These are phyloP conservation scores for Schlechtendalia chinensis DNA, from an alignment of 1,140 invertebrate genomes.

Conservation along the genomic window DNA sequence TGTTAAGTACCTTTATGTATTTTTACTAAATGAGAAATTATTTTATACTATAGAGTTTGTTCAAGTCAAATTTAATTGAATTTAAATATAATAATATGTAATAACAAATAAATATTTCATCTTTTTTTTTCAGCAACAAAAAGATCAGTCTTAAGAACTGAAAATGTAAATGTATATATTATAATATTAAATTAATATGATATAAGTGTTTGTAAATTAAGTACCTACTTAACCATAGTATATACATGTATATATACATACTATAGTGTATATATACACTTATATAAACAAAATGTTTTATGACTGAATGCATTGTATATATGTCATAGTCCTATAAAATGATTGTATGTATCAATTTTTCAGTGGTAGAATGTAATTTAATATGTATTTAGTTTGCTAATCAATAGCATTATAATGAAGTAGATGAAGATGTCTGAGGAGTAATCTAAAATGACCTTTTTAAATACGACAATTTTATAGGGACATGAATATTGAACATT, in stretches of 20 bases:
- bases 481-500: background rate
- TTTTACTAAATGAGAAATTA: background rate
- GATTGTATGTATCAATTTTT: too few species aligned
- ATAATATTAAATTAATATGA: background rate
- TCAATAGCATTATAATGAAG: background rate
- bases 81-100: background rate
- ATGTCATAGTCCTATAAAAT: background rate
- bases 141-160: conserved; percentile 45
- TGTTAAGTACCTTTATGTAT: background rate
- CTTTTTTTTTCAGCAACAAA: conserved; percentile 8
- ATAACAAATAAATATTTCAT: background rate
- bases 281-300: background rate
- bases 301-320: background rate
- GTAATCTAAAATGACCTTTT: background rate
- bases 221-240: background rate
- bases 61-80: background rate
- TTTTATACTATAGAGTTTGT: conserved; percentile 3
- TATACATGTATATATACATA: too few species aligned
- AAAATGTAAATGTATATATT: conserved; percentile 21
- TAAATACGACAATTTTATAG: background rate
- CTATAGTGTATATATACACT: background rate
- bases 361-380: background rate
- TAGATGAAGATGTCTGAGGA: background rate
- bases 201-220: background rate
- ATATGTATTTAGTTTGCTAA: background rate